Evolutionary conservation across 2,797 vertebrate species (phyloP).

Genomic region (Danio choprae): DNA sequence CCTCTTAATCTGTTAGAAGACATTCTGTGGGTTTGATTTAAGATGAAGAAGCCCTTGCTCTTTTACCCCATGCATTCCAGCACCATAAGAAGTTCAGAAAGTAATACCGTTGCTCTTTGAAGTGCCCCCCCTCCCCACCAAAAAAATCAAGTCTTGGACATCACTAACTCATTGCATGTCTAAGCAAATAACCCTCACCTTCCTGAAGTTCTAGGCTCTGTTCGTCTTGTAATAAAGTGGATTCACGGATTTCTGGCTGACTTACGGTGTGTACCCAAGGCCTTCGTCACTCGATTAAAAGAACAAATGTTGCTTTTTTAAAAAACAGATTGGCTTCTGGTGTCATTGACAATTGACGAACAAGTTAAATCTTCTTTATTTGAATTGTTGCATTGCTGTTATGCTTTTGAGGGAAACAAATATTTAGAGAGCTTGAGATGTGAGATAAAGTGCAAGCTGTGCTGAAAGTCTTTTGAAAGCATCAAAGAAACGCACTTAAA

Average conservation of each 20-base stretch:
- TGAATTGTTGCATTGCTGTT: neutral
- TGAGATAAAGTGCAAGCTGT: constrained; percentile 8
- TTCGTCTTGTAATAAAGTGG: constrained; percentile 51
- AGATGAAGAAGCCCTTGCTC: constrained; percentile 7
- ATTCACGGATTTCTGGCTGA: constrained; percentile 44
- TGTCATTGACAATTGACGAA: neutral
- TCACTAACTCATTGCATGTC: constrained; percentile 59
- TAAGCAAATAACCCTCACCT: constrained; percentile 55
- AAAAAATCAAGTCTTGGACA: constrained; percentile 51
- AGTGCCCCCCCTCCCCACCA: constrained; percentile 49
- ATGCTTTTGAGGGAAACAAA: constrained; percentile 1
- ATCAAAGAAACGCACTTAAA: constrained; percentile 23
- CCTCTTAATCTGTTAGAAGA: constrained; percentile 5
- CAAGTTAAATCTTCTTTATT: constrained; percentile 16
- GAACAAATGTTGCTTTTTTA: constrained; percentile 32
- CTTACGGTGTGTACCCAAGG: neutral
- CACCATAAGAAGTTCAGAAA: constrained; percentile 29
- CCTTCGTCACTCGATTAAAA: neutral
- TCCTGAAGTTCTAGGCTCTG: constrained; percentile 51
- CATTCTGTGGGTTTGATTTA: constrained; percentile 44
- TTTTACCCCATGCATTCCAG: constrained; percentile 45
- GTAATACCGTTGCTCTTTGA: constrained; percentile 54
- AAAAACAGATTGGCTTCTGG: constrained; percentile 1
- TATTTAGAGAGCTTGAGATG: constrained; percentile 11
- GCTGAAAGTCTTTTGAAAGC: constrained; percentile 3